A percentile compares a stretch with the other conserved stretches of the same genome.
phyloP scores from a whole-genome alignment of 2,113 vertebrate species.

The Litocranius walleri region DNA sequence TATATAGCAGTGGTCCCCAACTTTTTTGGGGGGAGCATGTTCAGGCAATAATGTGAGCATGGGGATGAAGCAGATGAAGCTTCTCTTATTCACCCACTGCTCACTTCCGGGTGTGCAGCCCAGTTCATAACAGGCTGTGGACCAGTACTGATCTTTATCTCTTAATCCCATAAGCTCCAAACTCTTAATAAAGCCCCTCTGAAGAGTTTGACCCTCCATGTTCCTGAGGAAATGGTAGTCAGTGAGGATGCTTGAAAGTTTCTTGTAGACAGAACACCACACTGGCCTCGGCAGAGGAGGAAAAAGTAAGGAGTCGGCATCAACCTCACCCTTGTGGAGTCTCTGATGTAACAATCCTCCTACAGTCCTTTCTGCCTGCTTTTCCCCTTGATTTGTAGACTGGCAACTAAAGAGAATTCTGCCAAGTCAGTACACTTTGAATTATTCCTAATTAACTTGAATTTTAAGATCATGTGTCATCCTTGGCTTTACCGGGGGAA shows the following conservation, averaged over 20 bases:
- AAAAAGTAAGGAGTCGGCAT: background rate
- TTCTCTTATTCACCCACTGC: background rate
- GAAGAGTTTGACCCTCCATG: background rate
- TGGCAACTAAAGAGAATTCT: constrained; percentile 8
- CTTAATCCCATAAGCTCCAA: background rate
- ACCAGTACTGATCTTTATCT: background rate
- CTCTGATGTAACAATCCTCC: background rate
- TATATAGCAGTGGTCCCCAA: background rate
- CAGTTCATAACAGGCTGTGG: background rate
- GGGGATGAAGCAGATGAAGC: background rate
- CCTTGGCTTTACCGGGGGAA: constrained; percentile 42
- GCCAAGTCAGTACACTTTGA: background rate
- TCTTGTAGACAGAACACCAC: background rate
- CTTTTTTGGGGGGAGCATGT: background rate
- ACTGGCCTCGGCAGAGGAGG: background rate
- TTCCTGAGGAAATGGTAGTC: background rate
- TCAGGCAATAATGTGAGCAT: background rate
- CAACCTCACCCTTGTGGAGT: background rate
- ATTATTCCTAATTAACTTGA: constrained; percentile 45
- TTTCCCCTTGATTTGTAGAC: constrained; percentile 1
- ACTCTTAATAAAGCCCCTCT: background rate
- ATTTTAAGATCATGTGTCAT: constrained; percentile 44
- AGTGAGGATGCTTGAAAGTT: background rate
- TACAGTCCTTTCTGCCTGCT: background rate
- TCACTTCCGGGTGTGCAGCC: background rate